Conservation (phyloP, 1,140 invertebrate genomes). For the Sminthurinus signatus region DNA sequence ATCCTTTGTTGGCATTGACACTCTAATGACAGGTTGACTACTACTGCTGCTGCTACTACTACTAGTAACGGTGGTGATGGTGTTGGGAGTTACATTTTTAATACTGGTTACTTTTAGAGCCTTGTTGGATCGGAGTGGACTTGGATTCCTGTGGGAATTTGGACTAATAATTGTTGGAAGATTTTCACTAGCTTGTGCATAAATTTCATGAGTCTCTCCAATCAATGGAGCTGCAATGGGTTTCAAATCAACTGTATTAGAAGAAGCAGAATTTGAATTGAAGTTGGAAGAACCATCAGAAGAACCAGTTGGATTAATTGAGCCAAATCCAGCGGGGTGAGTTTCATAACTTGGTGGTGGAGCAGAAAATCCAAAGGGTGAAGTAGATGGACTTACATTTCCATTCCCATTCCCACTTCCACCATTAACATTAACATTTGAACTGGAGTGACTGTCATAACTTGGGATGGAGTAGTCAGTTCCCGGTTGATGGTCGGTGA, state of each 20-base stretch:
- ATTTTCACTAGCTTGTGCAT: conserved; percentile 2
- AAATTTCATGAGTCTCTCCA: conserved; percentile 7
- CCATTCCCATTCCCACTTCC: not conserved
- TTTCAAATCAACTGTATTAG: conserved; percentile 10
- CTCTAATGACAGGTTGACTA: conserved; percentile 5
- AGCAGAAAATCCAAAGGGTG: not conserved
- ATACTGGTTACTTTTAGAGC: conserved; percentile 25
- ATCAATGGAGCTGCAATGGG: conserved; percentile 17
- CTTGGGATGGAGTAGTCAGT: conserved; percentile 11
- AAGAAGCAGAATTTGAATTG: not conserved
- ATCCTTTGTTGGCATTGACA: conserved; percentile 25
- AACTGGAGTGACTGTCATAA: not conserved
- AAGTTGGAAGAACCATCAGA: not conserved
- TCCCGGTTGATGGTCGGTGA: conserved; percentile 14
- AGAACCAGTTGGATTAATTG: not conserved
- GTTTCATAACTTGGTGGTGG: not conserved
- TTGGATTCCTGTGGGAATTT: not conserved
- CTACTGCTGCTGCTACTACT: no score
- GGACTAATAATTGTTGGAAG: conserved; percentile 18
- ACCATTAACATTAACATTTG: not conserved
- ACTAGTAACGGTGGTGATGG: no score
- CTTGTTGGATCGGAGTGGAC: conserved; percentile 15
- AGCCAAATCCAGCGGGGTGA: not conserved
- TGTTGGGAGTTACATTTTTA: conserved; percentile 15
- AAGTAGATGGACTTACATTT: not conserved